phyloP scores from a whole-genome alignment of 2,888 invertebrate genomes.

The Venustoraphidia nigricollis region DNA sequence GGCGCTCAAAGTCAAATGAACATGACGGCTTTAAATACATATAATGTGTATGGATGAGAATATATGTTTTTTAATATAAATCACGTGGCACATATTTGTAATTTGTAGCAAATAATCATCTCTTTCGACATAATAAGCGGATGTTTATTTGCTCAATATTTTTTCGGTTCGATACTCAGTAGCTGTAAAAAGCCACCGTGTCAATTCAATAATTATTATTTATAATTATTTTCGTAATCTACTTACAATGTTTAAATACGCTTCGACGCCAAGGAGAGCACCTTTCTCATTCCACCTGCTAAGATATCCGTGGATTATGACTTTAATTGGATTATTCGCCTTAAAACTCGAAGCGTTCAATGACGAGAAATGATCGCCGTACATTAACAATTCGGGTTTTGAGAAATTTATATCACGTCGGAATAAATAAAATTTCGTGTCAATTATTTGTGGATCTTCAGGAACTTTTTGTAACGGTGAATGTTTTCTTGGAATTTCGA shows the following conservation, averaged over 20 bases:
- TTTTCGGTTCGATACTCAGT: no score
- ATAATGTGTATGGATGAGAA: no score
- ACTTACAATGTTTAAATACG: conserved; percentile 35
- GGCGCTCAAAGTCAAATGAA: no score
- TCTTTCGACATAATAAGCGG: no score
- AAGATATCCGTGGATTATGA: conserved; percentile 41
- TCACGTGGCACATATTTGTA: no score
- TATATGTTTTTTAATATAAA: no score
- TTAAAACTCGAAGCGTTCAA: conserved; percentile 30
- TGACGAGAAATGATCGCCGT: conserved; percentile 31
- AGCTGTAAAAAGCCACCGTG: no score
- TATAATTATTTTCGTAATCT: background rate
- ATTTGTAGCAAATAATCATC: no score
- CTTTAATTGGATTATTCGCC: conserved; percentile 28
- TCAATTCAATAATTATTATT: no score
- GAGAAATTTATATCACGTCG: conserved; percentile 25
- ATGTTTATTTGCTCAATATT: no score
- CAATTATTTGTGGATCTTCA: conserved; percentile 33
- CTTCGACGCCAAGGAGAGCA: conserved; percentile 26
- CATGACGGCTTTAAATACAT: no score
- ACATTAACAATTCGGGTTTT: conserved; percentile 27
- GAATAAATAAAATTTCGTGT: conserved; percentile 36
- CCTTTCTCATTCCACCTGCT: conserved; percentile 35
- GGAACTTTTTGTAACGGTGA: conserved; percentile 36
- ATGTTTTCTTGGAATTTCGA: conserved; percentile 30